Evolutionary conservation across 2,888 invertebrate species (phyloP).

Genomic region (Idaea dimidiata): DNA sequence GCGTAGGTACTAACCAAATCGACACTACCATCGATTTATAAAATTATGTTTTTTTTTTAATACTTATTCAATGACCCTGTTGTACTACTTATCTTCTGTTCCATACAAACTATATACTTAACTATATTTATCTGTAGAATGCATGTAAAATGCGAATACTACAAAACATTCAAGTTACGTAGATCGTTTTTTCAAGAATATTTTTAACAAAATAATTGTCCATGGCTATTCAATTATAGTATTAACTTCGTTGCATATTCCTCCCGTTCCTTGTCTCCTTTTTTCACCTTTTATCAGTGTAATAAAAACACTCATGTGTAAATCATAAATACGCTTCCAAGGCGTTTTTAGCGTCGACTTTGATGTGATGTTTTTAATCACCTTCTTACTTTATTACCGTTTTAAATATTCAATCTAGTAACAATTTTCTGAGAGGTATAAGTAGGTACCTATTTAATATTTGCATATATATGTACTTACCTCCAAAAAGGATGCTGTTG

Average conservation of each 20-base stretch:
- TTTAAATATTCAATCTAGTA: background rate
- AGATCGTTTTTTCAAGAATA: background rate
- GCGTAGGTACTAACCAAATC: no score
- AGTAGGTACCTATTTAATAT: background rate
- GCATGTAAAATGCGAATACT: no score
- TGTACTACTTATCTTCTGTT: no score
- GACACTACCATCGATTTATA: no score
- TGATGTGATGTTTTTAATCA: background rate
- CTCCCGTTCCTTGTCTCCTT: conserved; percentile 16
- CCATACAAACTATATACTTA: no score
- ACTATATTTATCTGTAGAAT: no score
- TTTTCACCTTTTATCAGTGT: background rate
- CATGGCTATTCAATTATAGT: conserved; percentile 9
- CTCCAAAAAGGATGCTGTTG: no score
- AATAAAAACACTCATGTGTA: background rate
- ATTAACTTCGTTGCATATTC: conserved; percentile 15
- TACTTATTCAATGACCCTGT: no score
- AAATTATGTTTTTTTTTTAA: no score
- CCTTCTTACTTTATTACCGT: background rate
- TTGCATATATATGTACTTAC: no score
- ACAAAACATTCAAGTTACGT: no score
- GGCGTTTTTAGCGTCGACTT: background rate
- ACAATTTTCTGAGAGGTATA: background rate
- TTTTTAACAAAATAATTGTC: background rate
- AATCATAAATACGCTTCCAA: background rate